These are phyloP conservation scores for Gavialis gangeticus DNA, from an alignment of 2,113 vertebrate genomes.

Conservation along the genomic window DNA sequence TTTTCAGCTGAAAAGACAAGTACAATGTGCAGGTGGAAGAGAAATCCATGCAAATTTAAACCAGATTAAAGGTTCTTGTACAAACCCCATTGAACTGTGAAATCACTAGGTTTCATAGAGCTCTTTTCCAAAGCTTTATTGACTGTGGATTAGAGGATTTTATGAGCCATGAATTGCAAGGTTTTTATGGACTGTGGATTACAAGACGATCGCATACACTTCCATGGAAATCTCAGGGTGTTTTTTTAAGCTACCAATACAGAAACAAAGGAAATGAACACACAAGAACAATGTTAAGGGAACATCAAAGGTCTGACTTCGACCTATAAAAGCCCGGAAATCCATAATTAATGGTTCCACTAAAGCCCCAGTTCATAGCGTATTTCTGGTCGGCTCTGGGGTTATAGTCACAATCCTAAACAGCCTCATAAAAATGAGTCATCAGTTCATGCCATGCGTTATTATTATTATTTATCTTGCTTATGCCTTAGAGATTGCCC, in stretches of 20 bases:
- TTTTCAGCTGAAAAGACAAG: constrained; percentile 40
- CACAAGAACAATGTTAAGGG: constrained; percentile 66
- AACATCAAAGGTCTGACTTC: constrained; percentile 67
- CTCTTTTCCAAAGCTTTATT: constrained; percentile 69
- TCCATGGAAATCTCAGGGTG: constrained; percentile 60
- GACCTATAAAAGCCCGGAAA: constrained; percentile 70
- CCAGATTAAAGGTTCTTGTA: constrained; percentile 57
- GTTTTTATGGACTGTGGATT: constrained; percentile 45
- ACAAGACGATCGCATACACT: constrained; percentile 50
- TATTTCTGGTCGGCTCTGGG: constrained; percentile 25
- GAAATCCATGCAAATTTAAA: constrained; percentile 48
- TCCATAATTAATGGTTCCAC: constrained; percentile 70
- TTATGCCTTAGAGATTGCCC: constrained; percentile 53
- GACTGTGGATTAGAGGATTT: constrained; percentile 66
- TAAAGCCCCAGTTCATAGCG: constrained; percentile 53
- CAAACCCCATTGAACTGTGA: constrained; percentile 64
- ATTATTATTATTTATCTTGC: constrained; percentile 61
- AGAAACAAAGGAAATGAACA: constrained; percentile 74
- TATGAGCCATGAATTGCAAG: constrained; percentile 67
- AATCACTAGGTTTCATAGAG: constrained; percentile 51
- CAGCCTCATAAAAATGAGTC: constrained; percentile 39
- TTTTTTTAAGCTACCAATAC: constrained; percentile 74
- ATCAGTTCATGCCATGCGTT: constrained; percentile 64
- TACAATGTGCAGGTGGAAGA: constrained; percentile 49
- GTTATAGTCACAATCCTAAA: constrained; percentile 49